These are phyloP conservation scores for Metallyticus violacea DNA, from an alignment of 2,888 invertebrate species.

Conservation along the genomic window DNA sequence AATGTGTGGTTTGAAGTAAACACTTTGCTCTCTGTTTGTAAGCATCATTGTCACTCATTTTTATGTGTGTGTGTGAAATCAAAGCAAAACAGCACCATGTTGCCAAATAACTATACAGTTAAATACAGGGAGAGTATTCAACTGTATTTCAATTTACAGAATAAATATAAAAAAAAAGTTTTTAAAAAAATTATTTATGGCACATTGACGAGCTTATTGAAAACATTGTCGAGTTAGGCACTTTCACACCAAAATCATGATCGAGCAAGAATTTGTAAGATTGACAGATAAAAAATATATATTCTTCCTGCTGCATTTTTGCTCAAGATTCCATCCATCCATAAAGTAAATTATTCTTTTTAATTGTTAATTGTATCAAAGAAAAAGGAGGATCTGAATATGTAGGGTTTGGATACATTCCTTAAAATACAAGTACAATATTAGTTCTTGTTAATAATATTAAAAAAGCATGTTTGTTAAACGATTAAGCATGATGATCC, in stretches of 20 bases:
- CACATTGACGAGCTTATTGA: slow-evolving; percentile 10
- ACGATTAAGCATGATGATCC: slow-evolving; percentile 4
- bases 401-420: slow-evolving; percentile 21
- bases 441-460: slow-evolving; percentile 15
- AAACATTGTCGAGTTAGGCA: slow-evolving; percentile 9
- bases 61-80: neutral
- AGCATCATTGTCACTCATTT: neutral
- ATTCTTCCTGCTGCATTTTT: slow-evolving; percentile 32
- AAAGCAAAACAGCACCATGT: slow-evolving; percentile 15
- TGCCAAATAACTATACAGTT: slow-evolving; percentile 4
- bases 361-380: slow-evolving; percentile 19
- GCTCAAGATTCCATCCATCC: slow-evolving; percentile 34
- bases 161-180: neutral
- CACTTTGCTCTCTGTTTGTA: neutral
- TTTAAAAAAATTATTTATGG: neutral
- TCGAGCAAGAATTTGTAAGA: slow-evolving; percentile 12
- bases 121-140: neutral
- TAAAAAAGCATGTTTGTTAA: slow-evolving; percentile 4
- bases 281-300: slow-evolving; percentile 8
- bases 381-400: slow-evolving; percentile 11
- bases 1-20: neutral
- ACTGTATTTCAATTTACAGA: neutral
- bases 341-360: slow-evolving; percentile 27
- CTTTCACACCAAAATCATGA: slow-evolving; percentile 12
- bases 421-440: slow-evolving; percentile 21